Evolutionary conservation across 2,888 invertebrate species (phyloP), one percentile per base, ranked within the genome.

Genomic region (Chorisops tibialis): DNA sequence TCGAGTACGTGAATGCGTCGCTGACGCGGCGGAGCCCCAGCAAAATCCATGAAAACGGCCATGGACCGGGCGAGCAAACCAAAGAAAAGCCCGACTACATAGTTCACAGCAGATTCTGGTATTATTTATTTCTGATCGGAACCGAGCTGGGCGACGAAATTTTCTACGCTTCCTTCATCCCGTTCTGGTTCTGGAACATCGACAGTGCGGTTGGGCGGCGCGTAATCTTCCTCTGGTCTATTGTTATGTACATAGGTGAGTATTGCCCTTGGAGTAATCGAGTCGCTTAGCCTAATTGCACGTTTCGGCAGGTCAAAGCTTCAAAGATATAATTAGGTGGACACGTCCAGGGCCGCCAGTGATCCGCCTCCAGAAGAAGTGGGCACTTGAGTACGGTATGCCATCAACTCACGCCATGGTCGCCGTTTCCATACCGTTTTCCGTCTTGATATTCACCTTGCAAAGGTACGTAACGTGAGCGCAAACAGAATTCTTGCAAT

Each of bases 381-480:
- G 94, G 91, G 87, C 89, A 1, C 79, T 91, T 68, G 96, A 96
- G 74, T 95, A 93, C 80, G 95, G 95, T 12, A 93, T 96, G 92
- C 95, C 96, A 1, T 95, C 94, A 12, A 95, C 95, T 1, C 95
- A 95, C 78, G 93, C 94, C 6, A 93, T 94, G 91, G 90, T 93
- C 39, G 92, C 89, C 1, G 85, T 92, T 14, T 89, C 91, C 1
- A 89, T 95, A 70, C 95, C 95, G 39, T 91, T 93, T 76, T 88
- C 92, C 0, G 85, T 93, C 56, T 78, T 94, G 59, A 79, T 91
- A 61, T 91, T 89, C 71, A 92, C 93, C 2, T 83, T 87, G 77
- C 84, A 88, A 71, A 68, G 71, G 70, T 71, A 51, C 48, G n/a
- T 37, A 47, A 21, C 48, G 43, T 24, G 18, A 59, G 14, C n/a